Conservation (phyloP, 1,140 invertebrate species). For the Colletes latitarsis region DNA sequence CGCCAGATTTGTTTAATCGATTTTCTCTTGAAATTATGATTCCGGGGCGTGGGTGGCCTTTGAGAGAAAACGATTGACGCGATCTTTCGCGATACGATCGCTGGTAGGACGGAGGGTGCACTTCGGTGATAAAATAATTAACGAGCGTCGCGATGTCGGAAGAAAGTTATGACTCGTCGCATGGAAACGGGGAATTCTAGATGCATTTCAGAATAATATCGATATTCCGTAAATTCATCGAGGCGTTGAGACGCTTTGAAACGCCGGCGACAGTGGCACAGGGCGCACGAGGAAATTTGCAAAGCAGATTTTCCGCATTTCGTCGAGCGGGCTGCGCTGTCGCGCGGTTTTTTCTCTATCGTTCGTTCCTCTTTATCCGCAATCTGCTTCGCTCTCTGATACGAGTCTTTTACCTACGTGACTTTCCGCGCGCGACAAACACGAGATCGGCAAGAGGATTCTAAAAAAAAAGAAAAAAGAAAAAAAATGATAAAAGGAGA, state of each 20-base stretch:
- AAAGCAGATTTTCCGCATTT: slow-evolving; percentile 53
- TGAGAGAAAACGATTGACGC: no score
- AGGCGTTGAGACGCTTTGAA: slow-evolving; percentile 29
- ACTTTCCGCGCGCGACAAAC: slow-evolving; percentile 1
- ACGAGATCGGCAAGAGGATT: slow-evolving; percentile 2
- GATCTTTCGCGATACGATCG: no score
- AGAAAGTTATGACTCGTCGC: background rate
- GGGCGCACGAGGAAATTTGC: slow-evolving; percentile 38
- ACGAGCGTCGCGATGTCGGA: background rate
- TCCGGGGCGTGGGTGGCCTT: no score
- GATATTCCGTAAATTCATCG: slow-evolving; percentile 43
- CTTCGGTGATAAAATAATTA: background rate
- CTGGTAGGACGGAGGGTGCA: no score
- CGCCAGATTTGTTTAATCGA: no score
- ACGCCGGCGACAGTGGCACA: background rate
- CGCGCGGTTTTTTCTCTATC: background rate
- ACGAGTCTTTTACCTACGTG: slow-evolving; percentile 23
- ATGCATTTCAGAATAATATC: slow-evolving; percentile 29
- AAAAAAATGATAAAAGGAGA: background rate
- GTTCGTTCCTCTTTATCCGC: background rate
- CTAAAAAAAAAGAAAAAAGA: no score
- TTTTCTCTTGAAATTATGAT: no score
- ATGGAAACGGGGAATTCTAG: background rate
- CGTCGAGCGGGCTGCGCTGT: background rate
- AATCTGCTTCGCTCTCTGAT: slow-evolving; percentile 2